phyloP scores from a whole-genome alignment of 1,140 invertebrate genomes.

The Cecropterus lyciades region DNA sequence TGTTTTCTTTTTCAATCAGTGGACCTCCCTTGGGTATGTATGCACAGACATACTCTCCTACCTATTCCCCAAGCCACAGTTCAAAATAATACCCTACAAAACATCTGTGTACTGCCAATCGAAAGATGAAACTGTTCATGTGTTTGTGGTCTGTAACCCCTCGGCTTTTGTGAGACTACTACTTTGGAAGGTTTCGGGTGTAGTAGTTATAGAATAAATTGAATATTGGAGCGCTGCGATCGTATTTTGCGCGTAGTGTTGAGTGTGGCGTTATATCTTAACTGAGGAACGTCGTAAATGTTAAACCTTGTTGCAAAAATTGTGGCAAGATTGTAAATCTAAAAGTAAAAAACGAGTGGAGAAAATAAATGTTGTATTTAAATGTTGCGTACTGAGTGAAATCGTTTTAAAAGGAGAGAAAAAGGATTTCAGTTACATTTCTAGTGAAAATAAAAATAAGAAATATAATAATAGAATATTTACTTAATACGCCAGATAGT shows the following conservation, averaged over 20 bases:
- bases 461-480: too few species aligned
- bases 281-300: slow-evolving; percentile 51
- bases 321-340: not conserved
- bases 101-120: slow-evolving; percentile 17
- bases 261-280: slow-evolving; percentile 60
- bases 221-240: slow-evolving; percentile 63
- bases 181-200: slow-evolving; percentile 33
- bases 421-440: too few species aligned
- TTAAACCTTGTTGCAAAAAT: slow-evolving; percentile 44
- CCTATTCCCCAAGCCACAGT: slow-evolving; percentile 43
- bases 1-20: slow-evolving; percentile 81
- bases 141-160: slow-evolving; percentile 18
- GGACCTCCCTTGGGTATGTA: slow-evolving; percentile 60
- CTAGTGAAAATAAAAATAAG: too few species aligned
- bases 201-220: slow-evolving; percentile 76
- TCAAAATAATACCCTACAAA: slow-evolving; percentile 10
- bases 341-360: too few species aligned
- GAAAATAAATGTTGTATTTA: too few species aligned
- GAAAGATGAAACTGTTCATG: not conserved
- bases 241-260: slow-evolving; percentile 54
- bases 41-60: slow-evolving; percentile 40
- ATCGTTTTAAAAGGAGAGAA: too few species aligned
- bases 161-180: slow-evolving; percentile 13
- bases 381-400: too few species aligned
- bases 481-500: too few species aligned